These are phyloP conservation scores for Mesocricetus auratus DNA, from an alignment of 2,113 vertebrate species.

Conservation along the genomic window DNA sequence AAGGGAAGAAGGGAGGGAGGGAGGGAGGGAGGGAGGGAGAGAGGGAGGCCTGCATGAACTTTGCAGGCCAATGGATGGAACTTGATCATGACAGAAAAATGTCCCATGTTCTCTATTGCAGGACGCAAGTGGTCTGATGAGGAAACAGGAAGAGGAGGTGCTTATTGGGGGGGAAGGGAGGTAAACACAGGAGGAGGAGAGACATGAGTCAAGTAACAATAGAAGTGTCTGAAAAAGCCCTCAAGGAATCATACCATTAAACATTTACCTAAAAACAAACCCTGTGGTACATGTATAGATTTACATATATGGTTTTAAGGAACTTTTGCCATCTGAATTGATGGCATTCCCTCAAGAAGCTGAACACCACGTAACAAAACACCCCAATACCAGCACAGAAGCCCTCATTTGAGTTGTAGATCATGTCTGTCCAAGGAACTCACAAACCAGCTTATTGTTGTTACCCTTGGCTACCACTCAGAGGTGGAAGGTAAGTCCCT, in stretches of 20 bases:
- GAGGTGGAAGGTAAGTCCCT: background rate
- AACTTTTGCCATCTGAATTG: background rate
- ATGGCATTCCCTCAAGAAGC: background rate
- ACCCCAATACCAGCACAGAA: background rate
- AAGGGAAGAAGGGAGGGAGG: no score
- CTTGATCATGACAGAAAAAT: background rate
- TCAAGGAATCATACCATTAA: background rate
- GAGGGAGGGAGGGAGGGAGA: no score
- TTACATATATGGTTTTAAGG: background rate
- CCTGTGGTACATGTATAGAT: background rate
- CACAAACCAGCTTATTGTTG: background rate
- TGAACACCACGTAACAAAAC: background rate
- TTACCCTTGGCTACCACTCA: background rate
- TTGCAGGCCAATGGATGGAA: background rate
- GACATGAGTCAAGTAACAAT: no score
- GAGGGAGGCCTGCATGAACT: no score
- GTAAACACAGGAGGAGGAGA: background rate
- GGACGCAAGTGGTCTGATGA: background rate
- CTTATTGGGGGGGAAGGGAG: background rate
- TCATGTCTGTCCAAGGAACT: background rate
- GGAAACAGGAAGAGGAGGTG: background rate
- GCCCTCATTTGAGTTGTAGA: background rate
- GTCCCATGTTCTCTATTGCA: background rate
- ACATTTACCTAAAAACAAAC: background rate
- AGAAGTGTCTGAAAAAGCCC: background rate